Evolutionary conservation across 2,888 invertebrate species (phyloP), one percentile per base, ranked within the genome.

Genomic region (Cataglyphis altisquamis): DNA sequence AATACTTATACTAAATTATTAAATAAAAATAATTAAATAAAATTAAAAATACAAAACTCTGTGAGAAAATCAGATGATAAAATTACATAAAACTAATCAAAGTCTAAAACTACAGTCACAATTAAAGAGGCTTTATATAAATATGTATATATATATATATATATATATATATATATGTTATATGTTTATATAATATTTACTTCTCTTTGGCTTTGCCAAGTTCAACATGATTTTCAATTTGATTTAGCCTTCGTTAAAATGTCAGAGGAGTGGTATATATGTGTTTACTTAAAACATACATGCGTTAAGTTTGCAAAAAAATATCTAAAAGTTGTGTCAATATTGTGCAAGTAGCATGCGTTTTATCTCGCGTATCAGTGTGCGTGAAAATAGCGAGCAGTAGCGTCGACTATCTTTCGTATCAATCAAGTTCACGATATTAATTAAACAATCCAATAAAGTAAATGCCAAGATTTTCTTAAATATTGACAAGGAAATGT

Each of bases 341-440:
- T 57, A 67, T 41, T 78, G 45, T 9, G 1, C 39, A 41, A 60
- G 25, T 60, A 78, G 25, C 18, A 39, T 55, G 9, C 6, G n/a
- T 15, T 45, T 78, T 73, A 78, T 78, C 73, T 78, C 29, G n/a
- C 25, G 8, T 78, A 78, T 72, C 74, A 72, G 21, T 21, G 12
- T 25, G 18, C 10, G 1, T 6, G 18, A 18, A 32, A 36, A 60
- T 45, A 4, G 21, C 1, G 32, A 60, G 32, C 45, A 18, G 18
- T 12, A 55, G 18, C 10, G 18, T 52, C 66, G 6, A 68, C 3
- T 57, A 78, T 78, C 21, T 78, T 18, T 72, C 18, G 15, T 1
- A 45, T 68, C 45, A 8, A 77, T 72, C 6, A 72, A 67, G 32
- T 72, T 70, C 45, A 39, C 5, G 41, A 72, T 72, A 60, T 18